Conservation (phyloP, 2,888 invertebrate genomes). For the Carpatolechia fugitivella region DNA sequence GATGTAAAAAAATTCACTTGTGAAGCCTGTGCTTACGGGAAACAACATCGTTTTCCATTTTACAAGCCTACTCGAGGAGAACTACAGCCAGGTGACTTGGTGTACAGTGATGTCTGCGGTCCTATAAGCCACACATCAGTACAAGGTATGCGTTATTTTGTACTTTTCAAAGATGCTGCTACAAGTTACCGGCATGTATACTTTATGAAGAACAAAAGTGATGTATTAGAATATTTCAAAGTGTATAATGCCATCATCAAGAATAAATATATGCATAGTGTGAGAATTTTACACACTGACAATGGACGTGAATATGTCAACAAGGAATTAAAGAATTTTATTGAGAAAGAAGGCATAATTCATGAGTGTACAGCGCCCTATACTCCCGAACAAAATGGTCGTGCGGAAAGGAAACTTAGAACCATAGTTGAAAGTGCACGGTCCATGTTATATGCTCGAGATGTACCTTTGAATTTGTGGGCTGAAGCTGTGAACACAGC, state of each 20-base stretch:
- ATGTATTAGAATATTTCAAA: slow-evolving; percentile 28
- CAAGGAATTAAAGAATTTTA: slow-evolving; percentile 16
- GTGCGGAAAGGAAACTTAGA: slow-evolving; percentile 27
- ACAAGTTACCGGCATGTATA: slow-evolving; percentile 31
- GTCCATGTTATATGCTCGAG: slow-evolving; percentile 16
- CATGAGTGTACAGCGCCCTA: slow-evolving; percentile 23
- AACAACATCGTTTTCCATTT: slow-evolving; percentile 26
- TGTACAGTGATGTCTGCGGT: slow-evolving; percentile 32
- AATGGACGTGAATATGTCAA: slow-evolving; percentile 26
- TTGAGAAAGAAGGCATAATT: slow-evolving; percentile 17
- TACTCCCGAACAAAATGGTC: slow-evolving; percentile 31
- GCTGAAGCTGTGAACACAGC: slow-evolving; percentile 26
- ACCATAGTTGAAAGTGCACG: slow-evolving; percentile 26
- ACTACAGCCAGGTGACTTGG: slow-evolving; percentile 26
- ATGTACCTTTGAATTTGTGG: slow-evolving; percentile 22
- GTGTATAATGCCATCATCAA: slow-evolving; percentile 9
- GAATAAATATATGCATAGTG: not conserved
- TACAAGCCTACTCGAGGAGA: slow-evolving; percentile 22
- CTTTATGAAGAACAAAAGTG: slow-evolving; percentile 30
- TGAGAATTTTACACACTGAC: slow-evolving; percentile 9
- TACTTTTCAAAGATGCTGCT: slow-evolving; percentile 31
- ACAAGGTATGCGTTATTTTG: slow-evolving; percentile 28
- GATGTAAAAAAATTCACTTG: slow-evolving; percentile 17
- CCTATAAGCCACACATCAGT: slow-evolving; percentile 25
- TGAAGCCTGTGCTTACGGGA: slow-evolving; percentile 30